These are phyloP conservation scores for Nyctalus aviator DNA, from an alignment of 2,797 vertebrate species.

Conservation along the genomic window DNA sequence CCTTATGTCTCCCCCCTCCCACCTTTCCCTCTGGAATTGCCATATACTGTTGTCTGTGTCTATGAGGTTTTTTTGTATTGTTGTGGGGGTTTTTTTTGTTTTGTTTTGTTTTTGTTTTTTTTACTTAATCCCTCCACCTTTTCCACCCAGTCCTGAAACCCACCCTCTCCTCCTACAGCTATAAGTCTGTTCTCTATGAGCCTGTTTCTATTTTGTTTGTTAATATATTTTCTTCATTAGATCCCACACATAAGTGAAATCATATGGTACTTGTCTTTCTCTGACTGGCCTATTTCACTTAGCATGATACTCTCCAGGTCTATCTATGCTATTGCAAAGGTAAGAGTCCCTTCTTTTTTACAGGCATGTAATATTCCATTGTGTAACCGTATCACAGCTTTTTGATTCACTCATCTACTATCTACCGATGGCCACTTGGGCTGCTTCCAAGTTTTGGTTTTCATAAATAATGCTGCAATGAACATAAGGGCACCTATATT, in stretches of 20 bases:
- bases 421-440: background rate
- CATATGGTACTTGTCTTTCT: background rate
- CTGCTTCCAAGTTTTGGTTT: background rate
- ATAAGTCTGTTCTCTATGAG: background rate
- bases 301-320: background rate
- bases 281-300: background rate
- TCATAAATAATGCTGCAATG: background rate
- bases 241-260: background rate
- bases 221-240: background rate
- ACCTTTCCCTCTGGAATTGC: background rate
- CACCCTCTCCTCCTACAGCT: background rate
- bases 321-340: background rate
- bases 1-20: too few species aligned
- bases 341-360: background rate
- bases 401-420: background rate
- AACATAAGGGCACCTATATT: background rate
- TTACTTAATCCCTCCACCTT: background rate
- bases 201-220: background rate
- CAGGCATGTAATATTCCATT: background rate
- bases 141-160: background rate
- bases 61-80: background rate
- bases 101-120: background rate
- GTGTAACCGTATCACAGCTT: background rate
- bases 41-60: background rate
- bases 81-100: too few species aligned